A percentile compares a stretch with the other conserved stretches of the same genome.
These are phyloP conservation scores for Tanypteryx hageni DNA, from an alignment of 2,888 invertebrate species.

Conservation along the genomic window DNA sequence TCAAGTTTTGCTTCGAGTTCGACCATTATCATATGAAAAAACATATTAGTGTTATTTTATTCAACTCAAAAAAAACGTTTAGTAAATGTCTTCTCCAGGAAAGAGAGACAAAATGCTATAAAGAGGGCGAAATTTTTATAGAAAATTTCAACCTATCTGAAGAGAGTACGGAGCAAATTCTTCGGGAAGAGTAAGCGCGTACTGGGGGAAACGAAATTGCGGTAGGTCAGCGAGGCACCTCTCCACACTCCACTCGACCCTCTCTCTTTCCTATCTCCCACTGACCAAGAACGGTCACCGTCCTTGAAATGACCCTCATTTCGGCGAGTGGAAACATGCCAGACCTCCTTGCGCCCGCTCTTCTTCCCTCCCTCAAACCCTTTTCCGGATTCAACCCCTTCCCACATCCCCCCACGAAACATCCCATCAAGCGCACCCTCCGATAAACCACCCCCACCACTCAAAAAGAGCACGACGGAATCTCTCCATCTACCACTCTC, in stretches of 20 bases:
- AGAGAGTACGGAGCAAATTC: not conserved
- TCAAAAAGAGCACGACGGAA: constrained; percentile 6
- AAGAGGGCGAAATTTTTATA: too few relatives aligned
- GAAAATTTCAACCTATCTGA: not conserved
- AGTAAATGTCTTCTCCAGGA: too few relatives aligned
- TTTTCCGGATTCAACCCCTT: too few relatives aligned
- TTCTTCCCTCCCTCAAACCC: not conserved
- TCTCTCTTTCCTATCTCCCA: constrained; percentile 13
- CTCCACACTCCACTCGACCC: not conserved
- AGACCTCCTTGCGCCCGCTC: not conserved
- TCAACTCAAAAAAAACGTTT: too few relatives aligned
- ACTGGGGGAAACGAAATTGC: constrained; percentile 2
- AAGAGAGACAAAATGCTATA: too few relatives aligned
- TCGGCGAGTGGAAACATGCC: not conserved
- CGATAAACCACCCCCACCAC: constrained; percentile 15
- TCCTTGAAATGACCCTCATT: constrained; percentile 55
- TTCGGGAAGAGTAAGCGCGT: not conserved
- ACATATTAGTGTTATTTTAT: too few relatives aligned
- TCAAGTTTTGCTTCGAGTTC: too few relatives aligned
- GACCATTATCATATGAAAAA: too few relatives aligned
- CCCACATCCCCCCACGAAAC: not conserved
- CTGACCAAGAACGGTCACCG: constrained; percentile 41
- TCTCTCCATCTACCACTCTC: not conserved
- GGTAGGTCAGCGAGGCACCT: constrained; percentile 38
- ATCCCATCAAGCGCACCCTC: constrained; percentile 26